Conservation (phyloP, 1,140 invertebrate species). For the Muscidifurax raptorellus region DNA sequence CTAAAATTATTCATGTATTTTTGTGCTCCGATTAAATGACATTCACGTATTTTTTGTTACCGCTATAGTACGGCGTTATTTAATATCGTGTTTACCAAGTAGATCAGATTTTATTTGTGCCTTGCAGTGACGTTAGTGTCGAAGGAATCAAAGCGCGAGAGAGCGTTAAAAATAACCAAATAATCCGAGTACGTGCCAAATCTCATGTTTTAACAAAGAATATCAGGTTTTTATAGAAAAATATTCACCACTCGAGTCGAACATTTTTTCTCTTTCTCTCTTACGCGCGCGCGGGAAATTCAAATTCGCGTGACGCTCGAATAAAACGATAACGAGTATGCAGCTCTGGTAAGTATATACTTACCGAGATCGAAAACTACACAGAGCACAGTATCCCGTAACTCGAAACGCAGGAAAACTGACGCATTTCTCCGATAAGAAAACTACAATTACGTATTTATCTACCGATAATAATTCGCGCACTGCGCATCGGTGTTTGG, state of each 20-base stretch:
- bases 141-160: background rate
- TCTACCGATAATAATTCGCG: background rate
- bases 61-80: background rate
- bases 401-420: background rate
- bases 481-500: too few relatives aligned
- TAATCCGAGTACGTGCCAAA: background rate
- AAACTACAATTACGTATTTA: background rate
- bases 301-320: background rate
- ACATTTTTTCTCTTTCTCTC: too few relatives aligned
- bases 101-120: slow-evolving; percentile 16
- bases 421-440: background rate
- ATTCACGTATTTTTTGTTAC: too few relatives aligned
- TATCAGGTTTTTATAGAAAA: background rate
- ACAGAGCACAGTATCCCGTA: background rate
- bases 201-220: background rate
- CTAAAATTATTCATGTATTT: too few relatives aligned
- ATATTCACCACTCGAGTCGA: too few relatives aligned
- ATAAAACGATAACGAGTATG: background rate
- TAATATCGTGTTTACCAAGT: slow-evolving; percentile 32
- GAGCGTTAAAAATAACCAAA: background rate
- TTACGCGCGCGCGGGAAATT: background rate
- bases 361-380: too few relatives aligned
- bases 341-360: too few relatives aligned
- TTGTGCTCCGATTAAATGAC: too few relatives aligned
- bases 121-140: background rate